Conservation (phyloP, 2,113 vertebrate genomes). For the Morone chrysops region DNA sequence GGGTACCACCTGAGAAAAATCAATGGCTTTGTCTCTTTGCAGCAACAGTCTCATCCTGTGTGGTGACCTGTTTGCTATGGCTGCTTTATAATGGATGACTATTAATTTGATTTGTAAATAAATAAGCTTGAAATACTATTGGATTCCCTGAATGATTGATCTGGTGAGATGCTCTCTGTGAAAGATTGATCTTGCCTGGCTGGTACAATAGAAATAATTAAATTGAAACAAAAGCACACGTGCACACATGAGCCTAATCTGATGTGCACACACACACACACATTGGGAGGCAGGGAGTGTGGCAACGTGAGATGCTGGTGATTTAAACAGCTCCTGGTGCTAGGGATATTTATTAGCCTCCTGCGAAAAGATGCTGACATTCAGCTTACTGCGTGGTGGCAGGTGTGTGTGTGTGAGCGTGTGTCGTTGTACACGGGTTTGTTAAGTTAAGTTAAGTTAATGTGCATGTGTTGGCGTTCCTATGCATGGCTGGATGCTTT, state of each 20-base stretch:
- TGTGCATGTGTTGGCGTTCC: conserved; percentile 16
- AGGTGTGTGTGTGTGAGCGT: conserved; percentile 6
- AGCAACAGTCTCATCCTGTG: conserved; percentile 33
- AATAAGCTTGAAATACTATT: conserved; percentile 53
- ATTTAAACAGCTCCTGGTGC: conserved; percentile 45
- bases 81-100: conserved; percentile 30
- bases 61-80: conserved; percentile 17
- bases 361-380: conserved; percentile 66
- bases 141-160: conserved; percentile 54
- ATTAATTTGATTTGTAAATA: conserved; percentile 63
- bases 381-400: conserved; percentile 33
- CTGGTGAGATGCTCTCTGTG: conserved; percentile 36
- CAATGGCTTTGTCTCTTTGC: conserved; percentile 31
- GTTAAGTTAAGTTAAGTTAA: neutral
- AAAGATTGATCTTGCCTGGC: conserved; percentile 54
- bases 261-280: neutral
- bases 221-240: conserved; percentile 50
- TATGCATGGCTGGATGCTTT: conserved; percentile 8
- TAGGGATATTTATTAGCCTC: conserved; percentile 60
- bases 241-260: neutral
- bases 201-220: conserved; percentile 55
- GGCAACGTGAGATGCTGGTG: conserved; percentile 8
- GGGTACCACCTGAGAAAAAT: conserved; percentile 40
- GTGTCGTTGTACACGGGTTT: conserved; percentile 4
- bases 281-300: conserved; percentile 2